Evolutionary conservation across 2,888 invertebrate genomes (phyloP).

Genomic region (Drosophila acutilabella): DNA sequence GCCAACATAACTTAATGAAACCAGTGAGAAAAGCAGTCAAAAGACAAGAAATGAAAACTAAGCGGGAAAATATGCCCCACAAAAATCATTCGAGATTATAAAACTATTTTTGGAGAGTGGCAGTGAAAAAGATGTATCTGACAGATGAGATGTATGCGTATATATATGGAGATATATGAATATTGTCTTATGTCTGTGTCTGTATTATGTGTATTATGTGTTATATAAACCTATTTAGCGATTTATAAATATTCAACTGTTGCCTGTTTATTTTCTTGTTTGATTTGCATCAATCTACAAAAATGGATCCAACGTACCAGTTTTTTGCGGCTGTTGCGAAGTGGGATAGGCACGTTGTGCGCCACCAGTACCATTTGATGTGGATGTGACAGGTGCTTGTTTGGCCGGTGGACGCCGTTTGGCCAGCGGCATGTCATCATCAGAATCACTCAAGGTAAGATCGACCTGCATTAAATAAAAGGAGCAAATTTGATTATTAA

Average conservation of each 20-base stretch:
- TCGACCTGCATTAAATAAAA: constrained; percentile 86
- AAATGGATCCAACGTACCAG: constrained; percentile 84
- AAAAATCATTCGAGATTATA: constrained; percentile 1
- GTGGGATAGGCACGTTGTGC: constrained; percentile 66
- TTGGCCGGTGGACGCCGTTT: constrained; percentile 86
- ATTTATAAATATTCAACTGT: constrained; percentile 44
- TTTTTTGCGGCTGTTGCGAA: constrained; percentile 75
- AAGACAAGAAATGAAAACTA: not conserved
- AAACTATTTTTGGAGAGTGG: not conserved
- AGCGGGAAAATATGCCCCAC: constrained; percentile 8
- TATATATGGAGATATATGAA: constrained; percentile 31
- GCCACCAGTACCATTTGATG: constrained; percentile 72
- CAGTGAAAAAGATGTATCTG: constrained; percentile 11
- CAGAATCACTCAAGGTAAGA: constrained; percentile 90
- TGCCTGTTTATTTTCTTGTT: constrained; percentile 14
- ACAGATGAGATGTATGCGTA: constrained; percentile 13
- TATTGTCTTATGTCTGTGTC: constrained; percentile 26
- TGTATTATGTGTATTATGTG: constrained; percentile 6
- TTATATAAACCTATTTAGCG: constrained; percentile 45
- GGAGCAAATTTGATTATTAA: too few relatives aligned
- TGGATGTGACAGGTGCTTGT: constrained; percentile 72
- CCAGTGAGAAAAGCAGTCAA: not conserved
- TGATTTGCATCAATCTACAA: constrained; percentile 70
- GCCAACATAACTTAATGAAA: not conserved
- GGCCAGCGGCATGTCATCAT: constrained; percentile 88